Conservation (phyloP, 2,113 vertebrate species). For the Petrocephalus microphthalmus region DNA sequence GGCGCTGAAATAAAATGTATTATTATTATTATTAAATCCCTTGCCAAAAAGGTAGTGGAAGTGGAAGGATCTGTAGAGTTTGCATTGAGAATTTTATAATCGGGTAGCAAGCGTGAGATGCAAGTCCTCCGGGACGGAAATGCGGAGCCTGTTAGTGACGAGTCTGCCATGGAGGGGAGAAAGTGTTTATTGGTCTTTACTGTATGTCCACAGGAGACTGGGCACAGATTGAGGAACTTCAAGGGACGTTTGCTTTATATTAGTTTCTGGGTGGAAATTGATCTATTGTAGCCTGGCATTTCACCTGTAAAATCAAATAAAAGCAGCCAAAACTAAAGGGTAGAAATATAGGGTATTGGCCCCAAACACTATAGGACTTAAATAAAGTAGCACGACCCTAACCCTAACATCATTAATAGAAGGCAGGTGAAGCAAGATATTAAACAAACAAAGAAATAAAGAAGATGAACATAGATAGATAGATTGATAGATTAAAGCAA, state of each 20-base stretch:
- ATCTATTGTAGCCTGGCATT: slow-evolving; percentile 21
- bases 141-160: neutral
- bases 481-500: neutral
- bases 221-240: slow-evolving; percentile 24
- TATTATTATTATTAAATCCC: no score
- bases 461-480: no score
- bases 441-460: neutral
- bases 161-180: neutral
- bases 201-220: slow-evolving; percentile 17
- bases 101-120: neutral
- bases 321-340: slow-evolving; percentile 14
- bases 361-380: neutral
- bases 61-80: neutral
- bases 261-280: slow-evolving; percentile 15
- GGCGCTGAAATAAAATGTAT: no score
- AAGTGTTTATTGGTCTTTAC: slow-evolving; percentile 23
- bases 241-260: slow-evolving; percentile 25
- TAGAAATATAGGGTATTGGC: neutral
- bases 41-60: neutral
- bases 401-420: neutral
- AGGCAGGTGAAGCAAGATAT: neutral
- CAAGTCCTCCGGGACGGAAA: neutral
- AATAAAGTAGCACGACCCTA: neutral
- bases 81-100: neutral
- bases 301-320: slow-evolving; percentile 38